Percentiles rank a stretch among this genome's conserved stretches.
phyloP scores from a whole-genome alignment of 2,113 vertebrate species.

The Setophaga coronata region DNA sequence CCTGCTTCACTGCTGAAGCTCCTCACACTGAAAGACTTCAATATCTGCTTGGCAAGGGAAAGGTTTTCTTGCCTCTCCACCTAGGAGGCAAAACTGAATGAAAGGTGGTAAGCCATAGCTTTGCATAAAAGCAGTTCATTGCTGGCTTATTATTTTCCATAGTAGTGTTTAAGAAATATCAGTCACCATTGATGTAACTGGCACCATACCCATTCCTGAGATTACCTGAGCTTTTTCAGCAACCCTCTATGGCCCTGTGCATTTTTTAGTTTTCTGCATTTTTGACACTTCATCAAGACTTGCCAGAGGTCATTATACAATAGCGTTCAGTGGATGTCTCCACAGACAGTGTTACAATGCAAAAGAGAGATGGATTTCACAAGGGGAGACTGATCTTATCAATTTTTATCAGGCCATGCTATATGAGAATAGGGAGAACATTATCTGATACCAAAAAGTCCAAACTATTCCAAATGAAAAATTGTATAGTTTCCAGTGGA shows the following conservation, averaged over 20 bases:
- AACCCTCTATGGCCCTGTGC: not conserved
- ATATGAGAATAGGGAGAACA: not conserved
- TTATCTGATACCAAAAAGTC: not conserved
- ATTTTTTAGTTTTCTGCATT: not conserved
- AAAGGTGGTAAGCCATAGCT: not conserved
- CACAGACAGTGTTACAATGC: not conserved
- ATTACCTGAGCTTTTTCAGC: not conserved
- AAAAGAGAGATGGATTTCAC: not conserved
- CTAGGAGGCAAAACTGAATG: not conserved
- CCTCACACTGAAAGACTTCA: not conserved
- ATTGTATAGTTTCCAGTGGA: not conserved
- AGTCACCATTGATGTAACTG: not conserved
- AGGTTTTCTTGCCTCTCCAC: not conserved
- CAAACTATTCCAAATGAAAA: not conserved
- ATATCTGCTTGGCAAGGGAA: not conserved
- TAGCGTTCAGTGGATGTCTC: not conserved
- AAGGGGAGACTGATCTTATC: not conserved
- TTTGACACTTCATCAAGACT: not conserved
- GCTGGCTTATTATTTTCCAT: not conserved
- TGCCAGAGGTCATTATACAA: not conserved
- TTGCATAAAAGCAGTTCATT: not conserved
- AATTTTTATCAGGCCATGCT: not conserved
- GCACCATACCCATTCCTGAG: not conserved
- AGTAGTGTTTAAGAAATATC: not conserved
- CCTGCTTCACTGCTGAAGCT: not conserved